Evolutionary conservation across 2,797 vertebrate genomes (phyloP), one percentile per base, ranked within the genome.

Genomic region (Mormyrus proboscirostris): DNA sequence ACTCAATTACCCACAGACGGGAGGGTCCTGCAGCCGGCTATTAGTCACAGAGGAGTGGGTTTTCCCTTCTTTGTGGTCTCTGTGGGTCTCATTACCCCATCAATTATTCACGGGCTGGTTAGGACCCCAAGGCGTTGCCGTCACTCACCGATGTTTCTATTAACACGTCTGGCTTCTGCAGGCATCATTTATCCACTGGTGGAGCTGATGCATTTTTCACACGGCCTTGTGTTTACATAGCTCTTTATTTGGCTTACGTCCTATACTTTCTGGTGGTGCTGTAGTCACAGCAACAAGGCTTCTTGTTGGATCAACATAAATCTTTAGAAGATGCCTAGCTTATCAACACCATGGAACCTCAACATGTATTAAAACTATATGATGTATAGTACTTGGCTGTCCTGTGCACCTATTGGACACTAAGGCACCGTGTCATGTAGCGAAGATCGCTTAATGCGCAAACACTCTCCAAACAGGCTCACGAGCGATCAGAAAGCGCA

Each of bases 401-500:
- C 14, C 73, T 44, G 73, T n/a, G 73, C 38, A 44, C 38, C 38
- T 44, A 5, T 79, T 16, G 25, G 83, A 53, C n/a, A 16, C 19
- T 19, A 33, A 14, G 47, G 38, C 19, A 16, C 10, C n/a, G 4
- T 51, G 4, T 7, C 47, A 19, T 47, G 83, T 19, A 65, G 86
- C 25, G 57, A 62, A 65, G 51, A 59, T 5, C 4, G 55, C 44
- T 25, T 85, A 47, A 65, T 5, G 41, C 33, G 65, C 38, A 62
- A 19, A 59, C 4, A 33, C 38, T 33, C 29, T 25, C 44, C 10
- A 29, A 19, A 73, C 92, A 99, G 98, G 98, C 98, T 92, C 97
- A 98, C 47, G 97, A 99, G 92, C 96, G 98, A 29, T 99, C 98
- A 0, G 98, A 99, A 93, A 98, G 98, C 85, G 95, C 96, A 0